These are phyloP conservation scores for Pungitius pungitius DNA, from an alignment of 2,113 vertebrate genomes.

Conservation along the genomic window DNA sequence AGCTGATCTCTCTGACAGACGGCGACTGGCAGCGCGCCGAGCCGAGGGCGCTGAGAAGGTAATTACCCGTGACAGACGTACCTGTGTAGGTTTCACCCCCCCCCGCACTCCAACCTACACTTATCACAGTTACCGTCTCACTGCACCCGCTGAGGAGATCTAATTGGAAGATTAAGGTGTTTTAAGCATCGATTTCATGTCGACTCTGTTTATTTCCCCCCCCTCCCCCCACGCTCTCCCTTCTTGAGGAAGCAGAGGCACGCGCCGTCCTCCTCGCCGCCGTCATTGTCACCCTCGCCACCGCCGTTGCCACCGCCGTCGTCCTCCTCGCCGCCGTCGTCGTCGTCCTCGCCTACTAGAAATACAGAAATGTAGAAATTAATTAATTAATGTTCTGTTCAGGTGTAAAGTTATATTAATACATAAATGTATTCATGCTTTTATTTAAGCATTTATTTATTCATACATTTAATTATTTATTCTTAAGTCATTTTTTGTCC, in stretches of 20 bases:
- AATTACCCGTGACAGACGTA: conserved; percentile 78
- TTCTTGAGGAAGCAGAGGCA: neutral
- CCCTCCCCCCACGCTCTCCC: neutral
- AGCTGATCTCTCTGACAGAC: conserved; percentile 75
- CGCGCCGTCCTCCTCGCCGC: no score
- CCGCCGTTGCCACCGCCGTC: no score
- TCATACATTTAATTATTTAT: no score
- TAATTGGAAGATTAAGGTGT: conserved; percentile 77
- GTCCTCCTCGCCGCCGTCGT: no score
- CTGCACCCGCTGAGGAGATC: conserved; percentile 55
- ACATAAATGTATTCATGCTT: no score
- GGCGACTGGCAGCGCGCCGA: conserved; percentile 65
- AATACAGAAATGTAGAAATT: no score
- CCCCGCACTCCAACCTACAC: conserved; percentile 66
- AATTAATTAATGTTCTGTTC: no score
- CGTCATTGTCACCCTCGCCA: no score
- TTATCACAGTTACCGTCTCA: conserved; percentile 74
- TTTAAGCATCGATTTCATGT: conserved; percentile 72
- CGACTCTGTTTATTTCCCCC: conserved; percentile 36
- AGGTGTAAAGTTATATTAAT: no score
- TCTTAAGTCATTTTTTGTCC: no score
- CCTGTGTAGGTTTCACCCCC: conserved; percentile 75
- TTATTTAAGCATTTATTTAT: no score
- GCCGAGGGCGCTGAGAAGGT: conserved; percentile 70
- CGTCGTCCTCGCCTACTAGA: no score